Evolutionary conservation across 2,888 invertebrate species (phyloP), one percentile per base, ranked within the genome.

Genomic region (Monopis laevigella): DNA sequence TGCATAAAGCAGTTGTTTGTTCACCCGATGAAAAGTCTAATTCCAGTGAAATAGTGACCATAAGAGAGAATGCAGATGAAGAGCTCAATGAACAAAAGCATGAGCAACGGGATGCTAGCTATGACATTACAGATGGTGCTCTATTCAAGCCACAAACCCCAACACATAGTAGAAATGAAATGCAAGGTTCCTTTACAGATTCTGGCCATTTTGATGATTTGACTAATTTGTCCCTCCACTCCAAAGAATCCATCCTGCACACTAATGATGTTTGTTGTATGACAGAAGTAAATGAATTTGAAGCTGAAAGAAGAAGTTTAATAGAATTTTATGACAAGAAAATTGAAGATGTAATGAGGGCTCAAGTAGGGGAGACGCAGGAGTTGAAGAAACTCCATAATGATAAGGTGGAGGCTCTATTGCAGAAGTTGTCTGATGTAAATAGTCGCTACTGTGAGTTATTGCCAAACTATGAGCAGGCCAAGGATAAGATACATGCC

Each of bases 171-270:
- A 63, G 74, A 44, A 51, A 53, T 65, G 89, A 90, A 59, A 85
- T 89, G 82, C 88, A 88, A 53, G 86, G 87, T 48, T 92, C 92
- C 18, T 87, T 90, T 56, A 89, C 91, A 42, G 93, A 93, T 68
- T 93, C 92, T 5, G 93, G 93, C 30, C 90, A 92, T 71, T 93
- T 89, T 67, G 93, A 93, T 63, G 93, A 93, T 70, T 78, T 89
- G 52, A 87, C 87, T 12, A 87, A 87, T 54, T 89, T 90, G 39
- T 89, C 90, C 41, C 78, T 90, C 46, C 88, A 89, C 67, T 90
- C 90, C 43, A 90, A 89, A 70, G 90, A 90, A 56, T 87, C 88
- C n/a, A 83, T 83, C 41, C 77, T 82, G 54, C 62, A 78, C 24
- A 78, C 82, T 39, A 82, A 84, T 57, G 84, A 86, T 50, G 81